Percentiles rank a stretch among this genome's conserved stretches.
These are phyloP conservation scores for Melopsittacus undulatus DNA, from an alignment of 2,797 vertebrate genomes.

Conservation along the genomic window DNA sequence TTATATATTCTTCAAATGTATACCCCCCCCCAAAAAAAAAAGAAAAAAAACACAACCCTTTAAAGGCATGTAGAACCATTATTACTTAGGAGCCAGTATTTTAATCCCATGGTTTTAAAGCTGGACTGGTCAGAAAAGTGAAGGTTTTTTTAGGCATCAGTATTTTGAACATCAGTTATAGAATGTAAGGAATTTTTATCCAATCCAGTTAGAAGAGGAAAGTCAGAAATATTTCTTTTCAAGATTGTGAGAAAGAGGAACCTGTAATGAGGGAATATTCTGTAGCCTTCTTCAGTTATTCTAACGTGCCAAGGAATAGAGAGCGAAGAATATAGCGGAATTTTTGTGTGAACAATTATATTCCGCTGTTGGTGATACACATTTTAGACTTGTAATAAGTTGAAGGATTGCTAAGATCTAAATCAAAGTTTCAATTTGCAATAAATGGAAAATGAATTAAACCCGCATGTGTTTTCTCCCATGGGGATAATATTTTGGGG, in stretches of 20 bases:
- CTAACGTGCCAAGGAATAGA: not conserved
- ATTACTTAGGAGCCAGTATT: not conserved
- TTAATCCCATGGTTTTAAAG: not conserved
- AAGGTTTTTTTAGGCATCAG: accelerated
- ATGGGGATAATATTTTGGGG: not conserved
- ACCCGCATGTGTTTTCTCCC: not conserved
- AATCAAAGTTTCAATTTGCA: not conserved
- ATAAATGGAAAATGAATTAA: not conserved
- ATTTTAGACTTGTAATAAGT: not conserved
- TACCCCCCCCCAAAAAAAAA: not conserved
- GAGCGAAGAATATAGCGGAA: not conserved
- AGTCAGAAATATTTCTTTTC: not conserved
- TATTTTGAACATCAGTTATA: not conserved
- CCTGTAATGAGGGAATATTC: not conserved
- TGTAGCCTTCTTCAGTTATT: not conserved
- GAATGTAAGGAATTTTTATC: not conserved
- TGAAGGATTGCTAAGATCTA: not conserved
- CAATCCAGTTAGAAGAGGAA: not conserved
- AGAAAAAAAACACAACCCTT: not conserved
- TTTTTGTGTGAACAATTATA: slow-evolving; percentile 3
- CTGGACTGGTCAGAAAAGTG: not conserved
- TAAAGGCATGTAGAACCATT: not conserved
- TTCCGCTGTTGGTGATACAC: slow-evolving; percentile 20
- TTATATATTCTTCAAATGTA: not conserved
- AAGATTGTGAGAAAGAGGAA: not conserved